Conservation (phyloP, 2,888 invertebrate species). For the Ophion costatus region DNA sequence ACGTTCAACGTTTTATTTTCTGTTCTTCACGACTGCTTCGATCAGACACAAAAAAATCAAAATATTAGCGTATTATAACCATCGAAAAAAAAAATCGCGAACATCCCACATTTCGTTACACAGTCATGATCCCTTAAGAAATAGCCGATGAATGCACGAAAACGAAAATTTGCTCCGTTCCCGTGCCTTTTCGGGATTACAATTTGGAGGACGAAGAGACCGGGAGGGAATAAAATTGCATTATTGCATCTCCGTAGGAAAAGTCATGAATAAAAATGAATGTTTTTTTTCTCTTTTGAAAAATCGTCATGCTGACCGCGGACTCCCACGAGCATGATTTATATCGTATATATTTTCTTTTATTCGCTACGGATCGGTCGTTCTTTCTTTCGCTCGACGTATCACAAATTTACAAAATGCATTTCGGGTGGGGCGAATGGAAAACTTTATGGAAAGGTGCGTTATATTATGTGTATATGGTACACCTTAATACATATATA, state of each 20-base stretch:
- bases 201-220: neutral
- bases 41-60: no score
- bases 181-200: no score
- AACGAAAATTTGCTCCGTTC: no score
- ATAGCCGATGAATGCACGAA: neutral
- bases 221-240: no score
- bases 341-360: conserved; percentile 39
- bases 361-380: conserved; percentile 24
- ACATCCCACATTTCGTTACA: no score
- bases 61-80: no score
- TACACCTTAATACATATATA: neutral
- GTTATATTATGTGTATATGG: conserved; percentile 4
- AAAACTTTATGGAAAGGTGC: conserved; percentile 21
- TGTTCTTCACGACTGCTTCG: no score
- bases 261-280: conserved; percentile 21
- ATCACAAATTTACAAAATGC: conserved; percentile 43
- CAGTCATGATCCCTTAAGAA: no score
- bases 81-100: no score
- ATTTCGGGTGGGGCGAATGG: conserved; percentile 28
- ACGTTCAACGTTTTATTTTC: no score
- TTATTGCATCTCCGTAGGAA: neutral
- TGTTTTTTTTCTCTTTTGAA: neutral
- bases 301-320: conserved; percentile 5
- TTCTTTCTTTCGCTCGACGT: conserved; percentile 23
- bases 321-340: conserved; percentile 40